phyloP scores from a whole-genome alignment of 2,888 invertebrate species.

The Urechis unicinctus region DNA sequence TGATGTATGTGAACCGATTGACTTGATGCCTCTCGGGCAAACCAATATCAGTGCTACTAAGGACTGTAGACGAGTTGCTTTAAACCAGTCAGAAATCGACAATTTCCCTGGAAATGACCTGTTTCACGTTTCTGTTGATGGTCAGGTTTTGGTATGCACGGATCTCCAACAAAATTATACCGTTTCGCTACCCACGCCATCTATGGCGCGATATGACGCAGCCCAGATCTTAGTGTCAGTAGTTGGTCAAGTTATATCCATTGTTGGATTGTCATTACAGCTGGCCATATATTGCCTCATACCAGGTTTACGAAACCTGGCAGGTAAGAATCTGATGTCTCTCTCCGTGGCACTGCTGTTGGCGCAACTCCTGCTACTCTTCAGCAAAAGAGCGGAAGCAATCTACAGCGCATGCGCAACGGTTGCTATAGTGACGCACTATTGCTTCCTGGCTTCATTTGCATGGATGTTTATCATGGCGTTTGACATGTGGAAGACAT shows the following conservation, averaged over 20 bases:
- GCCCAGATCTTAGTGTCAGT: constrained; percentile 3
- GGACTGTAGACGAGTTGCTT: no score
- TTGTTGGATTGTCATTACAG: background rate
- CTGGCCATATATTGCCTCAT: background rate
- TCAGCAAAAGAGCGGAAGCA: background rate
- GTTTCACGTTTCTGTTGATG: no score
- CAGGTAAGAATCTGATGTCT: background rate
- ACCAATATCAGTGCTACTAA: no score
- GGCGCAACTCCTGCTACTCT: constrained; percentile 2
- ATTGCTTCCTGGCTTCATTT: constrained; percentile 2
- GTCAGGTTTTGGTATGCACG: no score
- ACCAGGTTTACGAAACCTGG: constrained; percentile 1
- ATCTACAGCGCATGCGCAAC: background rate
- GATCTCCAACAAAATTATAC: no score
- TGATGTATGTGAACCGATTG: no score
- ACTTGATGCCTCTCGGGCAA: no score
- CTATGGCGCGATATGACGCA: no score
- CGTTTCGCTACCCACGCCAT: no score
- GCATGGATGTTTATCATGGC: constrained; percentile 7
- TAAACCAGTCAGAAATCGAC: no score
- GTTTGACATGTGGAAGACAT: constrained; percentile 4
- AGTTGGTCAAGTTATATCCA: constrained; percentile 2
- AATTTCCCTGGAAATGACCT: no score
- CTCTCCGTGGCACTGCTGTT: background rate
- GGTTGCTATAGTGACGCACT: constrained; percentile 1